These are phyloP conservation scores for Hydroisotoma schaefferi DNA, from an alignment of 2,888 invertebrate genomes.

Conservation along the genomic window DNA sequence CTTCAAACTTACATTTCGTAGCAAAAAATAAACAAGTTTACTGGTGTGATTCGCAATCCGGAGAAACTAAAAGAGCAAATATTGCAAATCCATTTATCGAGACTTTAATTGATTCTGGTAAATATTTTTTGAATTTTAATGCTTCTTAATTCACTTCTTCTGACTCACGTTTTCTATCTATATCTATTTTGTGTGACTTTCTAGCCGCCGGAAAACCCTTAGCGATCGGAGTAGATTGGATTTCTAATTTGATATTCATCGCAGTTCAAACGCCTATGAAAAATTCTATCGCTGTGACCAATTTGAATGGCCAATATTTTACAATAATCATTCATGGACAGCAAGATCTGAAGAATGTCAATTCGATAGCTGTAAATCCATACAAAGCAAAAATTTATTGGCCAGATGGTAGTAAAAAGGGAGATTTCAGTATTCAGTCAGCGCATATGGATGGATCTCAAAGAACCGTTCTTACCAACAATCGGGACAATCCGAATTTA, in stretches of 20 bases:
- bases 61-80: slow-evolving; percentile 69
- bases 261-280: slow-evolving; percentile 58
- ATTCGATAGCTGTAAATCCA: slow-evolving; percentile 70
- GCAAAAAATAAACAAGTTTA: slow-evolving; percentile 54
- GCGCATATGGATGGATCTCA: slow-evolving; percentile 60
- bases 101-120: slow-evolving; percentile 70
- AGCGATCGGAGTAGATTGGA: slow-evolving; percentile 80
- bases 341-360: slow-evolving; percentile 52
- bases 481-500: slow-evolving; percentile 49
- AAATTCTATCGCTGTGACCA: slow-evolving; percentile 65
- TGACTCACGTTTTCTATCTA: neutral
- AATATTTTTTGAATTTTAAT: neutral
- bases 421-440: slow-evolving; percentile 56
- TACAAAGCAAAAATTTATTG: slow-evolving; percentile 59
- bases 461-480: slow-evolving; percentile 49
- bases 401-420: slow-evolving; percentile 55
- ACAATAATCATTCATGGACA: slow-evolving; percentile 51
- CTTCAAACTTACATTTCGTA: slow-evolving; percentile 67
- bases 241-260: slow-evolving; percentile 71
- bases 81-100: slow-evolving; percentile 66
- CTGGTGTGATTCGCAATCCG: slow-evolving; percentile 56
- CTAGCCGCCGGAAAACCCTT: slow-evolving; percentile 59
- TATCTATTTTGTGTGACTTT: neutral
- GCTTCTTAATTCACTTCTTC: slow-evolving; percentile 48
- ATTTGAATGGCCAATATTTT: slow-evolving; percentile 68